Base-by-base conservation (phyloP, 2,797 vertebrate species). In the Myripristis murdjan region DNA sequence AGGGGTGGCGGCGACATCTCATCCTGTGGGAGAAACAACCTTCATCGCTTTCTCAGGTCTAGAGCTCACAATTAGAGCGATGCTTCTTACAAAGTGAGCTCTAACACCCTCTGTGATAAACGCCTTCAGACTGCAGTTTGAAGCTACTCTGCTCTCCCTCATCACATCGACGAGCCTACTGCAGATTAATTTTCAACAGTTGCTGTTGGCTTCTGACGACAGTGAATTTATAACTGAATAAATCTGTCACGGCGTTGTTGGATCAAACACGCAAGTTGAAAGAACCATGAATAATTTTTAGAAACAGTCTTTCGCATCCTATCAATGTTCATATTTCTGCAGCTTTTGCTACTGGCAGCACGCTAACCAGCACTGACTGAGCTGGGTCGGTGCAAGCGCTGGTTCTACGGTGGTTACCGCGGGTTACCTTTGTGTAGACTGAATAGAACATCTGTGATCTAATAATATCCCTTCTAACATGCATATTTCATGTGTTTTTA, bases 401-500 rank as follows among this genome's bases (percentile, higher is more conserved):
- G 62, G 70, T 86, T 80, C 64, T 87, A 54, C 28, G 12, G 47
- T 79, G 74, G 79, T 88, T 84, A 85, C 67, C 48, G 79, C 60
- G 56, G 61, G 83, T 91, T 90, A 89, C 87, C 88, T 85, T 90
- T 91, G 83, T 83, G 84, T 90, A 69, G 87, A 79, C 86, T 79
- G 89, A 91, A 87, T 65, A 86, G 89, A 92, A 88, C 89, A 89
- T 91, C 87, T 91, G 84, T 83, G 84, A 84, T 88, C 91, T 92
- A 93, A 92, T 92, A 90, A 92, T 93, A 92, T 82, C 84, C 79
- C 43, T 15, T 57, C 57, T 64, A 46, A 51, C 84, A 93, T 93
- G 85, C 89, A 94, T 94, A 91, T 93, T 93, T 92, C 69, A 93
- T 93, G 88, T 92, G 92, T 93, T 92, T 93, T 93, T 80, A 83